A percentile compares a stretch with the other conserved stretches of the same genome.
phyloP scores from a whole-genome alignment of 2,113 vertebrate genomes.

The Pardalotus punctatus region DNA sequence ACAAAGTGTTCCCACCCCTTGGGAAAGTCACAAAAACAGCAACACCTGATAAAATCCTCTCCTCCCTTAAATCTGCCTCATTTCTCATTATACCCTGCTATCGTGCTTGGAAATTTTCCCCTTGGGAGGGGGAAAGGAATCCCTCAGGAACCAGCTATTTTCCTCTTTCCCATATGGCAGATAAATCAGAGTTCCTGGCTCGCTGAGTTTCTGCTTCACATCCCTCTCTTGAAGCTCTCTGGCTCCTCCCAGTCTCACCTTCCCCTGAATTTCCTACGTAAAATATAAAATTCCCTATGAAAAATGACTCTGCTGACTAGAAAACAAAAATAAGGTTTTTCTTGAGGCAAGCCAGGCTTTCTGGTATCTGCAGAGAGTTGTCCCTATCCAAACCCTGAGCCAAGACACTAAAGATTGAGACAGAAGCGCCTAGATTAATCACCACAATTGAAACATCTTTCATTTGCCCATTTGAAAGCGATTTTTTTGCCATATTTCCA shows the following conservation, averaged over 20 bases:
- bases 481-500: neutral
- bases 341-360: neutral
- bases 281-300: neutral
- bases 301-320: neutral
- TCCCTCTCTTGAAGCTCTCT: neutral
- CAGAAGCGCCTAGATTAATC: neutral
- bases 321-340: neutral
- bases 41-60: neutral
- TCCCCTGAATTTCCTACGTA: neutral
- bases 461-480: neutral
- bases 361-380: neutral
- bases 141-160: neutral
- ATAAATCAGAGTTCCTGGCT: neutral
- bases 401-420: neutral
- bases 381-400: neutral
- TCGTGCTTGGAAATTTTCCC: neutral
- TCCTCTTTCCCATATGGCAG: constrained; percentile 1
- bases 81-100: neutral
- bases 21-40: neutral
- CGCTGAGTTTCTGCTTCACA: neutral
- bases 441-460: neutral
- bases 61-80: constrained; percentile 20
- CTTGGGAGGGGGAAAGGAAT: neutral
- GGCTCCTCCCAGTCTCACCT: rapidly evolving
- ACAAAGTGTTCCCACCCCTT: rapidly evolving